Evolutionary conservation across 2,797 vertebrate genomes (phyloP).

Genomic region (Buceros bicornis): DNA sequence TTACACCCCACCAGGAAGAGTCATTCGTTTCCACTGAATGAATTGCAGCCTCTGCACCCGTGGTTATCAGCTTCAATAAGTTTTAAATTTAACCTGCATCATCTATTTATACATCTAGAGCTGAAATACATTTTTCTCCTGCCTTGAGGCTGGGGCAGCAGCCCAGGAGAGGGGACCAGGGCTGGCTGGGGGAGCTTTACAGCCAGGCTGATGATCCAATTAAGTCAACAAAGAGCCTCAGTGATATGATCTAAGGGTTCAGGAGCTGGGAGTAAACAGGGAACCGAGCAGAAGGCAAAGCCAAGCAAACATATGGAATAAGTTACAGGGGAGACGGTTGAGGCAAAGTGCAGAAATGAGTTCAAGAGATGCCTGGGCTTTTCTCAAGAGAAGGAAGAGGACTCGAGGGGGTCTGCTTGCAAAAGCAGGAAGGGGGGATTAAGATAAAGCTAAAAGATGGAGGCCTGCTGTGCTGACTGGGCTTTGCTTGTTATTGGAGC

Average conservation of each 20-base stretch:
- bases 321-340: constrained; percentile 44
- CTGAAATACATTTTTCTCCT: not conserved
- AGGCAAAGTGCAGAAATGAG: constrained; percentile 60
- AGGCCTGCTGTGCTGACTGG: constrained; percentile 42
- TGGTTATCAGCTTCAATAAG: constrained; percentile 26
- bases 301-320: constrained; percentile 70
- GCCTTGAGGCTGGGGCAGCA: not conserved
- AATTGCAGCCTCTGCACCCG: constrained; percentile 66
- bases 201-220: constrained; percentile 58
- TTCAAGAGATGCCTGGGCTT: constrained; percentile 47
- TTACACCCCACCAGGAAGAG: constrained; percentile 62
- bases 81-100: constrained; percentile 17
- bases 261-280: constrained; percentile 28
- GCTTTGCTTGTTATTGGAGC: constrained; percentile 15
- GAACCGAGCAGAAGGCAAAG: constrained; percentile 52
- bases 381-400: constrained; percentile 52
- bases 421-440: constrained; percentile 69
- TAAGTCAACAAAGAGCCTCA: constrained; percentile 53
- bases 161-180: not conserved
- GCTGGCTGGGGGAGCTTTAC: constrained; percentile 39
- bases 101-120: not conserved
- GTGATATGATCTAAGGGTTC: constrained; percentile 52
- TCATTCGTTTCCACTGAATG: constrained; percentile 42
- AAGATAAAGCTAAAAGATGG: constrained; percentile 45
- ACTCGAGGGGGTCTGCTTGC: constrained; percentile 50